Percentiles rank a stretch among this genome's conserved stretches.
Evolutionary conservation across 2,113 vertebrate genomes (phyloP).

Genomic region (Rutilus rutilus): DNA sequence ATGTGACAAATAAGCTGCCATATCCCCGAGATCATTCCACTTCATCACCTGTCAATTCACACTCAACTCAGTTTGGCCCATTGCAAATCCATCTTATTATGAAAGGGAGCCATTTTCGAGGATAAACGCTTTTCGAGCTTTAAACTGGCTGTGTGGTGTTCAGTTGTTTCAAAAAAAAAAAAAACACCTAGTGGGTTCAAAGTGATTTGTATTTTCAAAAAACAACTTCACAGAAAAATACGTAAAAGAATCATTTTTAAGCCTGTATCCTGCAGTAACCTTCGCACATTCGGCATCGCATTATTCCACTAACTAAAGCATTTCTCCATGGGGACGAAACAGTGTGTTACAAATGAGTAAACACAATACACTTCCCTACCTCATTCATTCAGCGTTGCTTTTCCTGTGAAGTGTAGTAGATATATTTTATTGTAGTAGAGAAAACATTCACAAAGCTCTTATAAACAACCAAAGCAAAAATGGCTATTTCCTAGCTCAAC

Average conservation of each 20-base stretch:
- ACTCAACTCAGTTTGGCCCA: conserved; percentile 63
- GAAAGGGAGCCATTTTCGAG: conserved; percentile 64
- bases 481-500: conserved; percentile 55
- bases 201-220: background rate
- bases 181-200: background rate
- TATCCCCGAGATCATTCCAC: conserved; percentile 66
- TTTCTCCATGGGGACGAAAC: conserved; percentile 48
- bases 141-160: conserved; percentile 10
- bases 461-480: conserved; percentile 48
- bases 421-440: conserved; percentile 60
- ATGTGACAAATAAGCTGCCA: conserved; percentile 74
- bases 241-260: background rate
- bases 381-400: conserved; percentile 56
- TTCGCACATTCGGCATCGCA: background rate
- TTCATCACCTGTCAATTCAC: conserved; percentile 72
- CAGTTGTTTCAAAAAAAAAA: background rate
- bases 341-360: conserved; percentile 67
- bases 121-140: conserved; percentile 40
- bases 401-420: conserved; percentile 64
- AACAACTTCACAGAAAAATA: background rate
- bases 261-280: background rate
- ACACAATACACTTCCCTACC: conserved; percentile 65
- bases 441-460: conserved; percentile 61
- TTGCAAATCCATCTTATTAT: conserved; percentile 71
- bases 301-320: conserved; percentile 28